Evolutionary conservation across 2,888 invertebrate species (phyloP).

Genomic region (Lasioglossum calceatum): DNA sequence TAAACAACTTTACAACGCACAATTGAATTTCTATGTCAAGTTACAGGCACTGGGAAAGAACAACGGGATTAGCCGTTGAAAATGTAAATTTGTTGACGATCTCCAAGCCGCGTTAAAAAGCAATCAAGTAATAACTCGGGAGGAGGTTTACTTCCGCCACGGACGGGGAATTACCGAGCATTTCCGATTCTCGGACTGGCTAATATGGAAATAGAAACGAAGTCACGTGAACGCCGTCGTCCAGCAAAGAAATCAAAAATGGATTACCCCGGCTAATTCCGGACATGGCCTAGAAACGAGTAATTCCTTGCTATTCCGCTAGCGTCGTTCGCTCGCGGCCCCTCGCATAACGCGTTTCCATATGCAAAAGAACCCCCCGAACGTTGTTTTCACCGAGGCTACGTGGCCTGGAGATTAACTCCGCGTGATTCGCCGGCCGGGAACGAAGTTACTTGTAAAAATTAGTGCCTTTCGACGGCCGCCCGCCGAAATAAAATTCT

Average conservation of each 20-base stretch:
- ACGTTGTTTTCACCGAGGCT: slow-evolving; percentile 17
- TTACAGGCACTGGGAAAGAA: background rate
- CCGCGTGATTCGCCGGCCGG: slow-evolving; percentile 16
- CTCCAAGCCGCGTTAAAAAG: background rate
- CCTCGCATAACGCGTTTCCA: slow-evolving; percentile 28
- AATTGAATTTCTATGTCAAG: background rate
- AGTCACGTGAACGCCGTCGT: slow-evolving; percentile 6
- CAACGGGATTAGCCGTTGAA: background rate
- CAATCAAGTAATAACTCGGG: background rate
- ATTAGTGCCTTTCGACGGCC: slow-evolving; percentile 33
- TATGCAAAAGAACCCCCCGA: slow-evolving; percentile 28
- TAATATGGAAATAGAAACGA: background rate
- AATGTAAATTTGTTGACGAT: background rate
- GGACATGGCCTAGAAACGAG: slow-evolving; percentile 9
- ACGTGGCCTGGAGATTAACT: slow-evolving; percentile 19
- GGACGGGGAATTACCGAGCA: background rate
- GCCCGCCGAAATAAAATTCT: background rate
- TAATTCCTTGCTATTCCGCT: slow-evolving; percentile 33
- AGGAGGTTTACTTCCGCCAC: background rate
- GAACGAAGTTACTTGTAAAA: slow-evolving; percentile 47
- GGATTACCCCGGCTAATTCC: slow-evolving; percentile 18
- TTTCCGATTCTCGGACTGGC: background rate
- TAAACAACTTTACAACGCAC: no score
- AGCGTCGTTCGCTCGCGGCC: slow-evolving; percentile 4
- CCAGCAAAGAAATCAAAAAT: slow-evolving; percentile 16